Percentiles rank a stretch among this genome's conserved stretches.
These are phyloP conservation scores for Numenius phaeopus DNA, from an alignment of 2,797 vertebrate genomes.

Conservation along the genomic window DNA sequence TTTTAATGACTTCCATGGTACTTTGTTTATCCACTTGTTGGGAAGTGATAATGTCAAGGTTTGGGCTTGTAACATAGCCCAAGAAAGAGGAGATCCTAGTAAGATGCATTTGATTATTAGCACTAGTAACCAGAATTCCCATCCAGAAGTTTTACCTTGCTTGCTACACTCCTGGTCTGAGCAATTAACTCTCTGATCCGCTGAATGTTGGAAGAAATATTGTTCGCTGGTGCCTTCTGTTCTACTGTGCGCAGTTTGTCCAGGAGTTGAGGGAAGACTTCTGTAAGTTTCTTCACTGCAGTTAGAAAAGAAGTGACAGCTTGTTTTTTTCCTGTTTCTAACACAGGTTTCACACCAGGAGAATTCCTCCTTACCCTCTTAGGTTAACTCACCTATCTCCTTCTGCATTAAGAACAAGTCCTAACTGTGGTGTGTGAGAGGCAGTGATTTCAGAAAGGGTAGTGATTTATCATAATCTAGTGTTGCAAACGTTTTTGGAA, in stretches of 20 bases:
- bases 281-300: slow-evolving; percentile 89
- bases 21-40: background rate
- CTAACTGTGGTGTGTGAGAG: background rate
- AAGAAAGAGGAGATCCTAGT: background rate
- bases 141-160: slow-evolving; percentile 84
- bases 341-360: background rate
- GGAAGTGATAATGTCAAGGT: background rate
- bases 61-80: background rate
- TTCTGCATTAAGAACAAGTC: background rate
- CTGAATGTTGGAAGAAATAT: slow-evolving; percentile 92
- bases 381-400: background rate
- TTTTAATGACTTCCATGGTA: background rate
- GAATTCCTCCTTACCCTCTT: background rate
- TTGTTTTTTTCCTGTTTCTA: background rate
- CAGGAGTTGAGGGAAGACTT: slow-evolving; percentile 90
- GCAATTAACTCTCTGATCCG: slow-evolving; percentile 95
- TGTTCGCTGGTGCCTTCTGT: slow-evolving; percentile 91
- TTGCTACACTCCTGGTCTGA: slow-evolving; percentile 95
- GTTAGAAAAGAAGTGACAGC: slow-evolving; percentile 22
- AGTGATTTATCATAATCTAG: background rate
- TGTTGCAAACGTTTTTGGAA: background rate
- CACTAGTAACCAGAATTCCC: background rate
- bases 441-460: background rate
- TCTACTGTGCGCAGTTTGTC: slow-evolving; percentile 91
- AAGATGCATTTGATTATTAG: background rate